Evolutionary conservation across 2,113 vertebrate genomes (phyloP).

Genomic region (Albula glossodonta): DNA sequence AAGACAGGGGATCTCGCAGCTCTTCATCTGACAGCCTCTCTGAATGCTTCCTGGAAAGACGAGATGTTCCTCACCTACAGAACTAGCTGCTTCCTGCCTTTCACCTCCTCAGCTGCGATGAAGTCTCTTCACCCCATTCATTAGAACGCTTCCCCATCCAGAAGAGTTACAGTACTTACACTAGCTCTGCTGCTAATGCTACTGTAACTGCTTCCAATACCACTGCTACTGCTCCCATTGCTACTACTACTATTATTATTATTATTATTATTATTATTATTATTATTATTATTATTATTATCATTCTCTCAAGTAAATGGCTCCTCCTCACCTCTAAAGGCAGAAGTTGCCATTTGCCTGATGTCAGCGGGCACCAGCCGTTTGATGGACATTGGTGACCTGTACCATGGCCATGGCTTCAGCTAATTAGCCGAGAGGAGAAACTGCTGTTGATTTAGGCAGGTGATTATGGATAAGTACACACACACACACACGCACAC

Average conservation of each 20-base stretch:
- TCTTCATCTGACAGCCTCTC: constrained; percentile 58
- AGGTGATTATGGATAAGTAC: constrained; percentile 61
- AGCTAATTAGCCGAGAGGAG: constrained; percentile 85
- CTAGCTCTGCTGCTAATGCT: no score
- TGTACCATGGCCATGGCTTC: constrained; percentile 67
- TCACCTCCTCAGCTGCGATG: not conserved
- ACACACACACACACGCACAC: constrained; percentile 53
- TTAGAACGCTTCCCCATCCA: not conserved
- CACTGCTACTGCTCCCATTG: constrained; percentile 6
- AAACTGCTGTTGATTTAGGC: constrained; percentile 76
- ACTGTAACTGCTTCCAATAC: not conserved
- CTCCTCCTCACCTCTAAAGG: constrained; percentile 75
- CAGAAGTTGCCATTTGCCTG: constrained; percentile 81
- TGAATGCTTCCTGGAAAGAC: constrained; percentile 49
- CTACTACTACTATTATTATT: not conserved
- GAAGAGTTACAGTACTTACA: no score
- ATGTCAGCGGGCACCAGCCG: constrained; percentile 74
- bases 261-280: constrained; percentile 22
- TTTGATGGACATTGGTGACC: constrained; percentile 83
- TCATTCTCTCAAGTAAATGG: constrained; percentile 47
- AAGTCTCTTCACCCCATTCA: not conserved
- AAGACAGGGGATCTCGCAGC: constrained; percentile 38
- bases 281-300: constrained; percentile 57
- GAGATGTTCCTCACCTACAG: not conserved
- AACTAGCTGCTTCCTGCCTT: not conserved